phyloP scores from a whole-genome alignment of 2,113 vertebrate species.

The Physeter macrocephalus region DNA sequence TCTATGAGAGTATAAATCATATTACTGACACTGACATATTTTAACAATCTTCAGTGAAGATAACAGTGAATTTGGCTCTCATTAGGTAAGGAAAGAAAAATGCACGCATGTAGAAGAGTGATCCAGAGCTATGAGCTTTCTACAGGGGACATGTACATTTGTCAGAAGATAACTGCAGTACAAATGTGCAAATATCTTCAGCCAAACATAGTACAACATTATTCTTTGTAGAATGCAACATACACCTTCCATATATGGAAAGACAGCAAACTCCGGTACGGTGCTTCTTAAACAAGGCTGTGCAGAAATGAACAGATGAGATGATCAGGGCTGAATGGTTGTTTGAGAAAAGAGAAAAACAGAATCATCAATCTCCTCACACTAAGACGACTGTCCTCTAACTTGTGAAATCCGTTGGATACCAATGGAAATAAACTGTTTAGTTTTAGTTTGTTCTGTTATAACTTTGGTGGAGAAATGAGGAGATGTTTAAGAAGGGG shows the following conservation, averaged over 20 bases:
- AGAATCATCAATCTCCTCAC: background rate
- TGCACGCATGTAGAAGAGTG: background rate
- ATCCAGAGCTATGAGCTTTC: background rate
- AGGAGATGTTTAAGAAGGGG: background rate
- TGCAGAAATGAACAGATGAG: background rate
- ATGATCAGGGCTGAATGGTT: background rate
- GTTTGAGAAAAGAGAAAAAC: background rate
- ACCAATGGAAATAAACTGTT: background rate
- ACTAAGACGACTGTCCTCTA: background rate
- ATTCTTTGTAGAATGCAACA: background rate
- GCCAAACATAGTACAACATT: background rate
- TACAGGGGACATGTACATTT: background rate
- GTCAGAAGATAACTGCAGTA: background rate
- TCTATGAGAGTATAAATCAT: background rate
- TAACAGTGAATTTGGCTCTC: background rate
- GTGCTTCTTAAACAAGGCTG: background rate
- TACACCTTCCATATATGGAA: background rate
- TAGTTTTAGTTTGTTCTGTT: background rate
- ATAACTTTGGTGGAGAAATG: background rate
- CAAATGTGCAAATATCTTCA: conserved; percentile 6
- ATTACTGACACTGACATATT: background rate
- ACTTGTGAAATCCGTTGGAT: background rate
- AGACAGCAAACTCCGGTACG: background rate
- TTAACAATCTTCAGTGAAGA: background rate
- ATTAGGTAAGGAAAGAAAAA: background rate